phyloP scores from a whole-genome alignment of 2,797 vertebrate genomes.

The Xyrichtys novacula region DNA sequence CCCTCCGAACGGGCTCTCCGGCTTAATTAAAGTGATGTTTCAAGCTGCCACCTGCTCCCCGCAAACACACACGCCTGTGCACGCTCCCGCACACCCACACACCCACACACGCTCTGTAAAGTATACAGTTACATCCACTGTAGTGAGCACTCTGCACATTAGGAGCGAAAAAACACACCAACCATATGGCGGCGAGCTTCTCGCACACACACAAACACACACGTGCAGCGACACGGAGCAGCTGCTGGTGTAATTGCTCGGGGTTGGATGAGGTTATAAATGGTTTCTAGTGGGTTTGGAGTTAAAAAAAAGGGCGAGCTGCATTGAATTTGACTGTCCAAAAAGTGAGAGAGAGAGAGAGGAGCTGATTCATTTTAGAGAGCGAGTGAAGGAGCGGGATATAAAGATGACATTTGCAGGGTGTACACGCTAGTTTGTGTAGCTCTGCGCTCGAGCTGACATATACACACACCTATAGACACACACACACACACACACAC shows the following conservation, averaged over 20 bases:
- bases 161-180: conserved; percentile 10
- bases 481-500: conserved; percentile 3
- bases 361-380: conserved; percentile 43
- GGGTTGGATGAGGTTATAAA: conserved; percentile 60
- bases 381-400: neutral
- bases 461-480: conserved; percentile 33
- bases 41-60: conserved; percentile 65
- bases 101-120: neutral
- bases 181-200: conserved; percentile 24
- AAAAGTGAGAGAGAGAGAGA: neutral
- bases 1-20: conserved; percentile 37
- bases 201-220: conserved; percentile 4
- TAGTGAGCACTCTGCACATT: conserved; percentile 13
- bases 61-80: conserved; percentile 21
- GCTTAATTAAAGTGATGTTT: conserved; percentile 73
- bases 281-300: conserved; percentile 45
- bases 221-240: conserved; percentile 55
- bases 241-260: conserved; percentile 61
- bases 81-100: conserved; percentile 13
- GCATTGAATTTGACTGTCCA: conserved; percentile 14
- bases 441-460: neutral
- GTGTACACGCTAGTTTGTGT: neutral
- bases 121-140: conserved; percentile 13
- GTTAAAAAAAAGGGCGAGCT: conserved; percentile 1
- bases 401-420: conserved; percentile 10